Base-by-base conservation (phyloP, 2,888 invertebrate genomes). In the Argynnis bischoffii region DNA sequence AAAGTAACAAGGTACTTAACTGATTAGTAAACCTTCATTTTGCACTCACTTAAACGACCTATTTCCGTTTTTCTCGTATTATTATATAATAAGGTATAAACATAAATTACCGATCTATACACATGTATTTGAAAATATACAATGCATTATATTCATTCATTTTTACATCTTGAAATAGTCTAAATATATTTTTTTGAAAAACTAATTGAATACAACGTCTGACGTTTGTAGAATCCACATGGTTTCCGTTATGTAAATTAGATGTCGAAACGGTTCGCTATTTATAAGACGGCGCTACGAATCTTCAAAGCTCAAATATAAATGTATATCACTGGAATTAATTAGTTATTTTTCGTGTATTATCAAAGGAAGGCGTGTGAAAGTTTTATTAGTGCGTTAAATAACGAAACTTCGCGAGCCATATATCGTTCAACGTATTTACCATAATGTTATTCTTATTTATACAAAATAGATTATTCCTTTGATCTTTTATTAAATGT, bases 281-380 rank as follows among this genome's bases (percentile, higher is more conserved):
- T 69, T 63, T 63, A 66, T 69, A 66, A 16, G 8, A 57, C 67
- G 46, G 21, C 69, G 66, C 61, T 67, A 69, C 61, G 48, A 66
- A 68, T 66, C 66, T 63, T 69, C 69, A 69, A 66, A 69, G 69
- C 61, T 66, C 41, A 63, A 35, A 63, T 66, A 57, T 63, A 63
- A 69, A 69, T 66, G 50, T 69, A 59, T 66, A 66, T 69, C 69
- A 66, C 57, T 54, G 63, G 21, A 63, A 69, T 69, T 66, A 69
- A 69, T 66, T 69, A 69, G 69, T 63, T 66, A 54, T 69, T 65
- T 66, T 69, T 57, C 64, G 55, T 60, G 50, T 51, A 64, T 55
- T 69, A 63, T 69, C 66, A 69, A 69, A 69, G 69, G 69, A 54
- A 63, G 51, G 48, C 56, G 56, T 65, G 66, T 66, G 69, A 69